Base-by-base conservation (phyloP, 2,113 vertebrate species). In the Thalassarche chlororhynchos region DNA sequence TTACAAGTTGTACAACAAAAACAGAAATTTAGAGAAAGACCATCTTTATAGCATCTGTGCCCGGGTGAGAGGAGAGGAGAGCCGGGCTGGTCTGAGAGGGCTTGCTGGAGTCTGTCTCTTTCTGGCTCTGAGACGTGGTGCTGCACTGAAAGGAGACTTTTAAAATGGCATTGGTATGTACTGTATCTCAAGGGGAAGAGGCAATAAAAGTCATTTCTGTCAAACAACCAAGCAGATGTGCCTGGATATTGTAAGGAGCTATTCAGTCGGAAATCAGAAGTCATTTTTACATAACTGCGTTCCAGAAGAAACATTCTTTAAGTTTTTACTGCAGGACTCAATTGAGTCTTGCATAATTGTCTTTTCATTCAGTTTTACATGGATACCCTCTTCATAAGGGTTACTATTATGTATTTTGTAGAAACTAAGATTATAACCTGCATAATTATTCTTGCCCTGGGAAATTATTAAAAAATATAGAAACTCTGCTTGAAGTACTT, bases 1-100 rank as follows among this genome's bases (percentile, higher is more conserved):
- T 87, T 76, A 52, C 40, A 82, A 62, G 32, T 23, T 44, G 32
- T 64, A 29, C 18, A 24, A 66, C 15, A 57, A 60, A 38, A 69
- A 61, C 55, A 65, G 3, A 47, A 66, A 71, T 19, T 20, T 57
- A 64, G 57, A 90, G 76, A 60, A 92, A 89, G 17, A 29, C 42
- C 14, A 29, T 69, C 42, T 76, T 68, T 60, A n/a, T 0, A 38
- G 18, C 1, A 0, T 0, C 1, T 57, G 47, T 64, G 52, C 29
- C 18, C 1, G 2, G 14, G 57, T 4, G 2, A 8, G 17, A 17
- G 34, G 28, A 75, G 49, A 64, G 49, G 38, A 79, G 52, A 74
- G 28, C 60, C 0, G 0, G 54, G 18, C 65, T 65, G 64, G 20
- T 17, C 54, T 87, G 61, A 87, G 82, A 57, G 44, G 62, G 25